These are phyloP conservation scores for Enteromius mattozi DNA, from an alignment of 2,797 vertebrate species.

Conservation along the genomic window DNA sequence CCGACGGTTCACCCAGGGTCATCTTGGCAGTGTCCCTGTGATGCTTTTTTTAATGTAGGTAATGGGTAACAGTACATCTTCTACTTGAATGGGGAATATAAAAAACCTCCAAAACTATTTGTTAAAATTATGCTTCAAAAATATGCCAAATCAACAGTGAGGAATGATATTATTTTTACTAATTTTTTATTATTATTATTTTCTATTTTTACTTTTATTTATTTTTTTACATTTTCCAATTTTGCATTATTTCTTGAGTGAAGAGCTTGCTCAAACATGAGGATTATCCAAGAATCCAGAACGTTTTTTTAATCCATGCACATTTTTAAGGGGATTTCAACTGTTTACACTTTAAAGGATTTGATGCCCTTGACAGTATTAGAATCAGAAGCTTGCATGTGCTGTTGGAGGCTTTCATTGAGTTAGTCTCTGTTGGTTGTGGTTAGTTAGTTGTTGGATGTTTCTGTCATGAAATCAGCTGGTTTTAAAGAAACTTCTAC, in stretches of 20 bases:
- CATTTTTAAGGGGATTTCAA: conserved; percentile 58
- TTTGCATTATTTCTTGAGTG: conserved; percentile 58
- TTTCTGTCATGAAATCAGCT: neutral
- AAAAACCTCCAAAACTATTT: neutral
- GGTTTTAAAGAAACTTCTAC: conserved; percentile 41
- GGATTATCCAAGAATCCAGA: conserved; percentile 68
- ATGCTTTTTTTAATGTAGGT: neutral
- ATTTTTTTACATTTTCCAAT: too few species aligned
- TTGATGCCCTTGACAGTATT: conserved; percentile 64
- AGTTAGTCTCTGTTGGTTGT: neutral
- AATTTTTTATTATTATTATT: too few species aligned
- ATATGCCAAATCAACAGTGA: neutral
- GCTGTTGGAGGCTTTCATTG: neutral
- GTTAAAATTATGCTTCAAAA: too few species aligned
- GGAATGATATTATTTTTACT: too few species aligned
- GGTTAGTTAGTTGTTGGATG: neutral
- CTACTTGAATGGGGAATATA: neutral
- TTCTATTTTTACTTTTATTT: too few species aligned
- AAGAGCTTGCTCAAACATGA: conserved; percentile 64
- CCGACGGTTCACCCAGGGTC: neutral
- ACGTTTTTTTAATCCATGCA: conserved; percentile 67
- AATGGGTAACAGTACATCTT: neutral
- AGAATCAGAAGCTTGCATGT: conserved; percentile 48
- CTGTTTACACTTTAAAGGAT: conserved; percentile 66
- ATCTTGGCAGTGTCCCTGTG: neutral